Conservation (phyloP, 2,888 invertebrate genomes). For the Eristalis pertinax region DNA sequence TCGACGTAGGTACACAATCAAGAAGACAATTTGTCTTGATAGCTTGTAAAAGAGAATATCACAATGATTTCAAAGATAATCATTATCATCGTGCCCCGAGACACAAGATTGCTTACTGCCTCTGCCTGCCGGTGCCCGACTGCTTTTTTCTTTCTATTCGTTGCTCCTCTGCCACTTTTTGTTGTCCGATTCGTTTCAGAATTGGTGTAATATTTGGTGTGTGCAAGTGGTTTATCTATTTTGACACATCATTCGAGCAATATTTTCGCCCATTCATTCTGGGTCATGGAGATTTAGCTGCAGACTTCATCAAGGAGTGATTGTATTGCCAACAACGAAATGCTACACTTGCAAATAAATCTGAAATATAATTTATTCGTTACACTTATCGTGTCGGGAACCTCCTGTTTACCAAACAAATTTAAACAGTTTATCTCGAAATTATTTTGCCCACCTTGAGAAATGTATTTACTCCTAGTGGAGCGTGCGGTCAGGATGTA, state of each 20-base stretch:
- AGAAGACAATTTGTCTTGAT: constrained; percentile 69
- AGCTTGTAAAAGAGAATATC: constrained; percentile 68
- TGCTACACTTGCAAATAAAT: background rate
- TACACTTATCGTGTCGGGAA: background rate
- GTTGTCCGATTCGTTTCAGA: constrained; percentile 18
- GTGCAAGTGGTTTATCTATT: constrained; percentile 36
- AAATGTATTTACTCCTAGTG: background rate
- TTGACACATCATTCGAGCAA: constrained; percentile 41
- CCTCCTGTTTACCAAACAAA: background rate
- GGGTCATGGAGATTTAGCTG: constrained; percentile 25
- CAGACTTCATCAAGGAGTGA: background rate
- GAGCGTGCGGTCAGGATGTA: constrained; percentile 38
- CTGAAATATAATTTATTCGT: constrained; percentile 13
- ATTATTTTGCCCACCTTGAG: too few relatives aligned
- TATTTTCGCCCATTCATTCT: constrained; percentile 37
- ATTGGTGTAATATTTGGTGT: constrained; percentile 18
- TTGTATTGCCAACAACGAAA: background rate
- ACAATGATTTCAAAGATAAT: constrained; percentile 68
- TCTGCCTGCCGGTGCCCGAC: background rate
- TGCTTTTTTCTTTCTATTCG: background rate
- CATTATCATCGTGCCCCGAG: constrained; percentile 42
- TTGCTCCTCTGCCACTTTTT: constrained; percentile 5
- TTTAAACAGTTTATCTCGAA: background rate
- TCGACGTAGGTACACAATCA: constrained; percentile 55
- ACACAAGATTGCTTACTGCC: constrained; percentile 46